Evolutionary conservation across 2,888 invertebrate genomes (phyloP).

Genomic region (Lissonota sp.): DNA sequence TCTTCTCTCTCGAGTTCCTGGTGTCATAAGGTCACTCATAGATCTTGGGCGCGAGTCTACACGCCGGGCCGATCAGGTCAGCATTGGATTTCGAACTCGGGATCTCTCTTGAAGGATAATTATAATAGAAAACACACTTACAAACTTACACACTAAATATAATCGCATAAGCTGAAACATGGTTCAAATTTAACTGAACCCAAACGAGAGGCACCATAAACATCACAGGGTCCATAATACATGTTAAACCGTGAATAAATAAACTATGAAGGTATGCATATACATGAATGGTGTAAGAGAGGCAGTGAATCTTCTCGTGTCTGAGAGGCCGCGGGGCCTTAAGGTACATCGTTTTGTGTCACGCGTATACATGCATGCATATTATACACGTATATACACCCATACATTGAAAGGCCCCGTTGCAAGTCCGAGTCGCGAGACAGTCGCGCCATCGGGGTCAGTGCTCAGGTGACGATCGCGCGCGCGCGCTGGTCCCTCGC

Average conservation of each 20-base stretch:
- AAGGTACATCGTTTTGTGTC: conserved; percentile 44
- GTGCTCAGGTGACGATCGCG: conserved; percentile 74
- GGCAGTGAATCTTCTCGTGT: conserved; percentile 56
- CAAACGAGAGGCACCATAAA: conserved; percentile 26
- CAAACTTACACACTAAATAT: conserved; percentile 13
- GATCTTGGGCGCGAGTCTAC: conserved; percentile 13
- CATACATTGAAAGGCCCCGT: conserved; percentile 39
- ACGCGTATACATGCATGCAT: conserved; percentile 14
- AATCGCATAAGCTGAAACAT: background rate
- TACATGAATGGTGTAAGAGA: conserved; percentile 18
- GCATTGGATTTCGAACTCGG: conserved; percentile 27
- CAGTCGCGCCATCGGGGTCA: conserved; percentile 69
- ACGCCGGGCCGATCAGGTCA: conserved; percentile 10
- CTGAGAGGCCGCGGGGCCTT: conserved; percentile 42
- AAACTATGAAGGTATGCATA: conserved; percentile 50
- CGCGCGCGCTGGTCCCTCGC: conserved; percentile 57
- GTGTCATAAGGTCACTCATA: conserved; percentile 50
- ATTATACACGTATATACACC: conserved; percentile 25
- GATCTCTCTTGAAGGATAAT: conserved; percentile 35
- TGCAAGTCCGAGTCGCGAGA: conserved; percentile 50
- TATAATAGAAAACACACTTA: conserved; percentile 37
- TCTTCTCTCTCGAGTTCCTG: conserved; percentile 5
- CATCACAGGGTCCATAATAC: background rate
- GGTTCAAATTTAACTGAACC: conserved; percentile 40
- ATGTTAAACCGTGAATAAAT: conserved; percentile 42